Evolutionary conservation across 2,797 vertebrate genomes (phyloP).

Genomic region (Sebastes jordani): DNA sequence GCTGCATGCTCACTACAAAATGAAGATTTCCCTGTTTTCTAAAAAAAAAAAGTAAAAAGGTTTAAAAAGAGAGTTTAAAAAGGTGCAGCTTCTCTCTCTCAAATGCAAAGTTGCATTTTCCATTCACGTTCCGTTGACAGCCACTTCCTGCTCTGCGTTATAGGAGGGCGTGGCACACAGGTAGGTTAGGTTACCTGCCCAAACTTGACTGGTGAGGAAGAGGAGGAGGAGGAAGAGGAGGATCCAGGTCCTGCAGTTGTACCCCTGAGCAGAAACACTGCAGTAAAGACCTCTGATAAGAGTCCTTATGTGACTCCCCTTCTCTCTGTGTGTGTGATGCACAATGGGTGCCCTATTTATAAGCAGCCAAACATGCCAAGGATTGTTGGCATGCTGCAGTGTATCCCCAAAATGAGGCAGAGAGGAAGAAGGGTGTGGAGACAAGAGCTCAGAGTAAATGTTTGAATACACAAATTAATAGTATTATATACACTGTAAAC

Average conservation of each 20-base stretch:
- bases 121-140: conserved; percentile 39
- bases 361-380: conserved; percentile 58
- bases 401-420: conserved; percentile 46
- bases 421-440: conserved; percentile 40
- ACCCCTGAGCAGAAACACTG: not conserved
- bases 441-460: not conserved
- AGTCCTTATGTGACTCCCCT: conserved; percentile 31
- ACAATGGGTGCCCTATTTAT: conserved; percentile 75
- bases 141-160: conserved; percentile 72
- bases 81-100: not conserved
- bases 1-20: conserved; percentile 44
- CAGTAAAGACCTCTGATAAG: not conserved
- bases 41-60: not conserved
- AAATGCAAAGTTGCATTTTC: conserved; percentile 33
- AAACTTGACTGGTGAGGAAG: conserved; percentile 56
- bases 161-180: conserved; percentile 69
- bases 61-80: not conserved
- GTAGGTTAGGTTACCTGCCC: conserved; percentile 60
- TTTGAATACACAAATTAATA: not conserved
- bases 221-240: not conserved
- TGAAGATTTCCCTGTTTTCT: rapidly evolving
- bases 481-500: too few relatives aligned
- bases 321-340: not conserved
- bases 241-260: not conserved
- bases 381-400: conserved; percentile 60